Conservation (phyloP, 2,888 invertebrate species). For the Tetrapedia diversipes region DNA sequence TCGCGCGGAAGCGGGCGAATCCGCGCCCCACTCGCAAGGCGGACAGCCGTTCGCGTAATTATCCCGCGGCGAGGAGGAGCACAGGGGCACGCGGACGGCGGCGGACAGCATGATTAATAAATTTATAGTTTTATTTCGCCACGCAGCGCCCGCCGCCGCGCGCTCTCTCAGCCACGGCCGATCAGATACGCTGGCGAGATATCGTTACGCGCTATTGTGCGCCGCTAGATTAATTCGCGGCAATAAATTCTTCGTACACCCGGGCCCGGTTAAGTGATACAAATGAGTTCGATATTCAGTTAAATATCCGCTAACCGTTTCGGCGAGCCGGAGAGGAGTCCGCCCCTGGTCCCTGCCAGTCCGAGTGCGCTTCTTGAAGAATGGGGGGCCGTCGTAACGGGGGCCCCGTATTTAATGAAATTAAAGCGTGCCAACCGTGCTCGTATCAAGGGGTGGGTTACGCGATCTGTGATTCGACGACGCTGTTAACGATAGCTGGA, state of each 20-base stretch:
- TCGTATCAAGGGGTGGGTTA: slow-evolving; percentile 18
- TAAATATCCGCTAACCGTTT: slow-evolving; percentile 62
- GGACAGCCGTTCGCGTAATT: slow-evolving; percentile 35
- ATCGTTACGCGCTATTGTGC: slow-evolving; percentile 62
- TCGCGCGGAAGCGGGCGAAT: slow-evolving; percentile 5
- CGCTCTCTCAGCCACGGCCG: slow-evolving; percentile 37
- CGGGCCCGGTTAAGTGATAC: slow-evolving; percentile 57
- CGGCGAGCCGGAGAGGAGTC: slow-evolving; percentile 51
- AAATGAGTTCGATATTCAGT: slow-evolving; percentile 62
- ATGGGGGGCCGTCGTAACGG: slow-evolving; percentile 50
- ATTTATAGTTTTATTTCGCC: slow-evolving; percentile 59
- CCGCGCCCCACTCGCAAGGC: neutral
- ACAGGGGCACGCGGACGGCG: slow-evolving; percentile 31
- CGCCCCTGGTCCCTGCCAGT: slow-evolving; percentile 53
- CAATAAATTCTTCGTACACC: slow-evolving; percentile 56
- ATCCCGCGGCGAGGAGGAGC: slow-evolving; percentile 37
- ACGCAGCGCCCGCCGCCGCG: no score
- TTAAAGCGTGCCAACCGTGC: slow-evolving; percentile 59
- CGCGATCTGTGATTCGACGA: slow-evolving; percentile 58
- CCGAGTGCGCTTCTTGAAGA: slow-evolving; percentile 52
- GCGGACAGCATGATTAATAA: slow-evolving; percentile 55
- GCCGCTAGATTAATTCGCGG: slow-evolving; percentile 61
- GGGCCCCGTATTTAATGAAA: slow-evolving; percentile 63
- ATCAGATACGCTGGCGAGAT: slow-evolving; percentile 58
- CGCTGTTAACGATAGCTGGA: neutral